Base-by-base conservation (phyloP, 2,113 vertebrate species). In the Aphelocoma coerulescens region DNA sequence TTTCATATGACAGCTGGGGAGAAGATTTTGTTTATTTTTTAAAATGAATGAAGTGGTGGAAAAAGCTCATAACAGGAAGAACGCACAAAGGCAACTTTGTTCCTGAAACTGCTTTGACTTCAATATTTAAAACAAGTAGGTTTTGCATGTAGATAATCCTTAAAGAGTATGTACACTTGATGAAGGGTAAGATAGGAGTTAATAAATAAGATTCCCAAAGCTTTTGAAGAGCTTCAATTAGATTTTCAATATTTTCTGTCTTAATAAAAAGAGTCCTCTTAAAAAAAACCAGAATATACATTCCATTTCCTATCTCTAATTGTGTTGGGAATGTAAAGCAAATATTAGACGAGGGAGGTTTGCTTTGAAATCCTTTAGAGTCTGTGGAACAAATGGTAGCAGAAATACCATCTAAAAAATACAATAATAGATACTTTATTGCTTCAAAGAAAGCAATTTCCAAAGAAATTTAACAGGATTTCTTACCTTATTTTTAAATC, bases 401-500 rank as follows among this genome's bases (percentile, higher is more conserved):
- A 88, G 37, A 91, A 92, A 93, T 48, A 71, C 5, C 6, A 17
- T 89, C 72, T 6, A 3, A 84, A 72, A 94, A 75, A 77, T 15
- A 80, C 20, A 9, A 24, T 65, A 61, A 94, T 23, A 76, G 54
- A 46, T 62, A 91, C 16, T 63, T 85, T 17, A 19, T 77, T 91
- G 41, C 67, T 83, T 93, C 57, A 72, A 89, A 85, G 49, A 76
- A 95, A 62, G 30, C 27, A 91, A 80, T 85, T 91, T 78, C 46
- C 66, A 55, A 83, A 57, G 8, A 92, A 90, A 88, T 43, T 71
- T 74, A 79, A 65, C 23, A 44, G 37, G 17, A 71, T 76, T 89
- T 88, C 65, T 86, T 78, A 88, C 52, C n/a, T 65, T 48, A 62
- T 86, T 93, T 94, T 95, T 66, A 89, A 91, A 72, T 73, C 43